phyloP scores from a whole-genome alignment of 2,797 vertebrate genomes.

The Amazona finschi region DNA sequence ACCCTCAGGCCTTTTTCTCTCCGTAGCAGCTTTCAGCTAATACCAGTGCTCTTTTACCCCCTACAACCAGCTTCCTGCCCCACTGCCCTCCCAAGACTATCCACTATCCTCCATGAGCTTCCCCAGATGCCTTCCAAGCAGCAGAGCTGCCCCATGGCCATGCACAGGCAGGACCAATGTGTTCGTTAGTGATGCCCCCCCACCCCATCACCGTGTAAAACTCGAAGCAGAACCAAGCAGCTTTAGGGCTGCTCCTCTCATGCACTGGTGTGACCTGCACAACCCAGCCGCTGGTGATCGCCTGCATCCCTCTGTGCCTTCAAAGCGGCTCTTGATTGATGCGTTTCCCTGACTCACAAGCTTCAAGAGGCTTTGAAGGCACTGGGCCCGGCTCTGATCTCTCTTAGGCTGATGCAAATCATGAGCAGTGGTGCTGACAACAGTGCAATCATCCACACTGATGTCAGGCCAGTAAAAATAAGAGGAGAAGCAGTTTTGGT shows the following conservation, averaged over 20 bases:
- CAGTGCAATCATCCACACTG: conserved; percentile 52
- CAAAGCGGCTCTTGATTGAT: conserved; percentile 60
- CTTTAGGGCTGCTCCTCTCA: background rate
- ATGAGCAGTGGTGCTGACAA: conserved; percentile 57
- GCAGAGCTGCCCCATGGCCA: rapidly evolving
- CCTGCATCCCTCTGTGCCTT: conserved; percentile 37
- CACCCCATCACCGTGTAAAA: conserved; percentile 37
- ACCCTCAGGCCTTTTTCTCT: rapidly evolving
- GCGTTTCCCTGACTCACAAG: conserved; percentile 55
- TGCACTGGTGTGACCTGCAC: conserved; percentile 35
- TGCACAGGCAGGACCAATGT: background rate
- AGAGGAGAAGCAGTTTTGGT: conserved; percentile 24
- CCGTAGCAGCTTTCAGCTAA: background rate
- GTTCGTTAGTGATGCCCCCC: background rate
- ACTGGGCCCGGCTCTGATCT: conserved; percentile 56
- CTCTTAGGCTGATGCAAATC: conserved; percentile 53
- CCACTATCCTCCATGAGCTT: rapidly evolving
- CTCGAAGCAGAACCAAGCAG: conserved; percentile 41
- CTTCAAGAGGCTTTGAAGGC: conserved; percentile 60
- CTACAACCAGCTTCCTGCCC: background rate
- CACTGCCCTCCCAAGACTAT: rapidly evolving
- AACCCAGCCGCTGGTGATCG: conserved; percentile 42
- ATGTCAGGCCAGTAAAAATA: conserved; percentile 65
- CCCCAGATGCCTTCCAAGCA: background rate
- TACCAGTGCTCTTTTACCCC: rapidly evolving